A percentile compares a stretch with the other conserved stretches of the same genome.
Conservation (phyloP, 2,888 invertebrate species). For the Drosophila engyochracea region DNA sequence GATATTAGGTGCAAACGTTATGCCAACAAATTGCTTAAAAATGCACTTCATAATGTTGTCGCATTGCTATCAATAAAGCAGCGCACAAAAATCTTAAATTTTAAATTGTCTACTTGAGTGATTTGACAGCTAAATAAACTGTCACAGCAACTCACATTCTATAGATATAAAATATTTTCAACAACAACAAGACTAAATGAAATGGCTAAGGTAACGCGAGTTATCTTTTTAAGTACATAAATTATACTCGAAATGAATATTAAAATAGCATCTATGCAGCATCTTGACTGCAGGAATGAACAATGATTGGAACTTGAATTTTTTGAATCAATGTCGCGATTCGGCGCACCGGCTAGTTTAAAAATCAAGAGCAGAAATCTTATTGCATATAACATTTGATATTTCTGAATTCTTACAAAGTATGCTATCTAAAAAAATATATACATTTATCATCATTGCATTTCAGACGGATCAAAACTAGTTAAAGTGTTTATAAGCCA, state of each 20-base stretch:
- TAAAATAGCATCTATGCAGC: background rate
- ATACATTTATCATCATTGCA: background rate
- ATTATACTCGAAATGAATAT: background rate
- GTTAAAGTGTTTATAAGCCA: background rate
- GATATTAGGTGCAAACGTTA: constrained; percentile 3
- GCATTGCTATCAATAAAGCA: constrained; percentile 34
- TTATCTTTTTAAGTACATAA: background rate
- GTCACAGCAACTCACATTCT: constrained; percentile 1
- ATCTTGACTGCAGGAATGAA: background rate
- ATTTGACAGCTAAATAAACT: constrained; percentile 7
- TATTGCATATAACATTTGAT: background rate
- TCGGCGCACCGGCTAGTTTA: background rate
- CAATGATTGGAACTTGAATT: background rate
- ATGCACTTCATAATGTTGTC: constrained; percentile 41
- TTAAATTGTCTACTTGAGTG: constrained; percentile 18
- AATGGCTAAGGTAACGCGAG: background rate
- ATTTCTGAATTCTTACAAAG: background rate
- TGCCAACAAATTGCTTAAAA: constrained; percentile 47
- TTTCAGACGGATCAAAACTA: background rate
- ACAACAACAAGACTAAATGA: background rate
- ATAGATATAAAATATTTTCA: background rate
- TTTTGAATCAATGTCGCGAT: background rate
- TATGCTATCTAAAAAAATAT: background rate
- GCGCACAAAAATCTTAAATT: constrained; percentile 6
- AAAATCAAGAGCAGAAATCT: background rate